These are phyloP conservation scores for Bettongia penicillata DNA, from an alignment of 2,113 vertebrate genomes.

Conservation along the genomic window DNA sequence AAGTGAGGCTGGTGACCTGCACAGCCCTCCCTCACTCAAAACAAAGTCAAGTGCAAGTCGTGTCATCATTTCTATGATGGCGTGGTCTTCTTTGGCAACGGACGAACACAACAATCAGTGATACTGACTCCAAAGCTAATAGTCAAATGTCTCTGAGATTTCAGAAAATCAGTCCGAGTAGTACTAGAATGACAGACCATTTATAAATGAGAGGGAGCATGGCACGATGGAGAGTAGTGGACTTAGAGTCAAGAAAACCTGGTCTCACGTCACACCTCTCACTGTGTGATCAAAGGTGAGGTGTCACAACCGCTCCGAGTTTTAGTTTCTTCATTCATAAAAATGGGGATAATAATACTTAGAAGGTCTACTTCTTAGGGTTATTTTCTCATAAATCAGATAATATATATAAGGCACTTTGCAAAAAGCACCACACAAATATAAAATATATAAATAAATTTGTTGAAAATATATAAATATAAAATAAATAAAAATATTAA, in stretches of 20 bases:
- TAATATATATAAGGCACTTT: neutral
- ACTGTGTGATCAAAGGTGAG: neutral
- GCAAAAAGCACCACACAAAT: neutral
- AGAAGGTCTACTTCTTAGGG: neutral
- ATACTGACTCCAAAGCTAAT: neutral
- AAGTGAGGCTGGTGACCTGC: no score
- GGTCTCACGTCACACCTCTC: neutral
- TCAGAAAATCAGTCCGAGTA: neutral
- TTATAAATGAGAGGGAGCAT: no score
- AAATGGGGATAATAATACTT: neutral
- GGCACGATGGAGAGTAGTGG: neutral
- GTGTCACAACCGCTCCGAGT: neutral
- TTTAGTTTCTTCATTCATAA: neutral
- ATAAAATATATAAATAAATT: no score
- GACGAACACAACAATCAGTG: neutral
- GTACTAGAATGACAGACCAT: neutral
- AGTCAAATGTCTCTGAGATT: neutral
- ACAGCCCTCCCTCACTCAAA: no score
- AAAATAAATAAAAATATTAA: no score
- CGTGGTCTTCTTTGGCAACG: no score
- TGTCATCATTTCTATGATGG: no score
- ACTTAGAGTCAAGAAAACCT: neutral
- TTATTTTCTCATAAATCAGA: neutral
- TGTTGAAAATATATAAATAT: no score
- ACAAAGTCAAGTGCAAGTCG: no score